Evolutionary conservation across 64 coral and sea anemone species (phyloP).

Genomic region (Catalaphyllia jardinei): DNA sequence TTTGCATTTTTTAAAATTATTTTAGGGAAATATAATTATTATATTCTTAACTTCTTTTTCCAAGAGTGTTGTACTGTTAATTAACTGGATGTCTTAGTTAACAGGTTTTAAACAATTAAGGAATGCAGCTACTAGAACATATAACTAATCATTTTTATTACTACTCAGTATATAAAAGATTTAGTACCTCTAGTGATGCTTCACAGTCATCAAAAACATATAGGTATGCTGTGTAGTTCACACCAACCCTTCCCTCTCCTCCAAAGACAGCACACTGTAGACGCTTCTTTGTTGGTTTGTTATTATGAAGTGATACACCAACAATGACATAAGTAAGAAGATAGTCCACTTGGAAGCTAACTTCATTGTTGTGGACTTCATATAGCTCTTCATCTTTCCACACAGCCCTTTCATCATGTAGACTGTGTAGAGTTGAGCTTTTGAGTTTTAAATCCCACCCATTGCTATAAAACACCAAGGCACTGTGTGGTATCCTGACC

Average conservation of each 20-base stretch:
- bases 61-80: too few relatives aligned
- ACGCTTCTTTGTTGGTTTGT: constrained; percentile 54
- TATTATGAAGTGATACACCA: constrained; percentile 10
- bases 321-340: constrained; percentile 43
- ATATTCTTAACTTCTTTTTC: too few relatives aligned
- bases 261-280: constrained; percentile 57
- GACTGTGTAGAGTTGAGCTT: background rate
- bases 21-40: too few relatives aligned
- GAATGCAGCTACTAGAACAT: too few relatives aligned
- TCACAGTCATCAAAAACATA: constrained; percentile 70
- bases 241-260: constrained; percentile 13
- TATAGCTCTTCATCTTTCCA: background rate
- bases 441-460: constrained; percentile 20
- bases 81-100: too few relatives aligned
- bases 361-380: background rate
- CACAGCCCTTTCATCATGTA: background rate
- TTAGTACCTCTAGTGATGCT: constrained; percentile 47
- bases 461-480: background rate
- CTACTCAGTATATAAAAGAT: too few relatives aligned
- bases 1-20: too few relatives aligned
- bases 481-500: constrained; percentile 54
- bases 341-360: constrained; percentile 2
- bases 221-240: background rate
- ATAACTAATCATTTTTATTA: too few relatives aligned
- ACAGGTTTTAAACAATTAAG: too few relatives aligned